These are phyloP conservation scores for Crepidodera aurea DNA, from an alignment of 2,888 invertebrate species.

Conservation along the genomic window DNA sequence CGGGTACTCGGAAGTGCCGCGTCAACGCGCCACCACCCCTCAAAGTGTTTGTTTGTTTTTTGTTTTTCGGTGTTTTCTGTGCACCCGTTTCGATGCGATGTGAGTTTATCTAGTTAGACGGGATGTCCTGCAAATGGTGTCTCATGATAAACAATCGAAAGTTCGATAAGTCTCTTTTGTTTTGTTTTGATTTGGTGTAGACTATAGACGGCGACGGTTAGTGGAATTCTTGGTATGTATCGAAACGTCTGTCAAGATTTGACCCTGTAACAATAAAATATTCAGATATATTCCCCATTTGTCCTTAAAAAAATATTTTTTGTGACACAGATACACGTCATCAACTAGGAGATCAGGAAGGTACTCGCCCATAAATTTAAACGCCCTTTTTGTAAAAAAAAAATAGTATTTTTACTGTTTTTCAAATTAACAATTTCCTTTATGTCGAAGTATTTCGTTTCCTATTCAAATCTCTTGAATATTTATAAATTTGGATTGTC, in stretches of 20 bases:
- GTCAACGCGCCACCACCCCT: conserved; percentile 12
- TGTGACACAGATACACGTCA: too few relatives aligned
- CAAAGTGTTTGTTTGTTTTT: conserved; percentile 34
- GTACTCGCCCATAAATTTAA: too few relatives aligned
- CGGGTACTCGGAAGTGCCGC: conserved; percentile 3
- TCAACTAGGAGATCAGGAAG: too few relatives aligned
- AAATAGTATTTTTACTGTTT: too few relatives aligned
- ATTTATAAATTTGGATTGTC: too few relatives aligned
- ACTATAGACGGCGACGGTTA: not conserved
- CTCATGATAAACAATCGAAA: conserved; percentile 41
- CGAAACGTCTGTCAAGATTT: not conserved
- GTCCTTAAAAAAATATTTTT: too few relatives aligned
- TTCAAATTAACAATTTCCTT: too few relatives aligned
- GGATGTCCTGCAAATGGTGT: conserved; percentile 52
- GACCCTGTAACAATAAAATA: too few relatives aligned
- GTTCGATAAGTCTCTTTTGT: conserved; percentile 29
- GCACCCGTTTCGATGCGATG: conserved; percentile 24
- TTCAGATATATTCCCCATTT: too few relatives aligned
- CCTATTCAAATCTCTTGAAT: too few relatives aligned
- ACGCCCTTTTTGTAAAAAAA: too few relatives aligned
- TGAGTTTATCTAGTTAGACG: conserved; percentile 42
- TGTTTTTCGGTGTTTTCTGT: conserved; percentile 2
- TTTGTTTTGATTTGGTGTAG: conserved; percentile 11
- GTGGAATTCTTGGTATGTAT: conserved; percentile 18
- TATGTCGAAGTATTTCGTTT: too few relatives aligned